These are phyloP conservation scores for Miichthys miiuy DNA, from an alignment of 2,797 vertebrate genomes.

Conservation along the genomic window DNA sequence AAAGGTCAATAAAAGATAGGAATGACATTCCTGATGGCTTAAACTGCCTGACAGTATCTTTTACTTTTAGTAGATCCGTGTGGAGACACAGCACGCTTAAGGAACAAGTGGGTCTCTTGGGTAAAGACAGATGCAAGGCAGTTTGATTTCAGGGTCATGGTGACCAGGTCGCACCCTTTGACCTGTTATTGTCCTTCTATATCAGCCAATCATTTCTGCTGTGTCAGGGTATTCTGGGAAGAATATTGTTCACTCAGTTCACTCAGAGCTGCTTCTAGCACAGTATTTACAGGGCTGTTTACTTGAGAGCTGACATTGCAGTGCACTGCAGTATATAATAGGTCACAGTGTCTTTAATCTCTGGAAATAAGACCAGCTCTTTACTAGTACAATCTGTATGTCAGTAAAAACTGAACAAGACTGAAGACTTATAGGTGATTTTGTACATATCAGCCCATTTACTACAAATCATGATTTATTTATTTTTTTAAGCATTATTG, in stretches of 20 bases:
- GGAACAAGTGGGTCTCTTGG: constrained; percentile 4
- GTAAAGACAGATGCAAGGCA: constrained; percentile 15
- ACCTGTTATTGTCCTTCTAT: constrained; percentile 35
- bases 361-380: background rate
- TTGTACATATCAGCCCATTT: background rate
- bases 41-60: constrained; percentile 12
- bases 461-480: background rate
- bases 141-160: constrained; percentile 25
- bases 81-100: constrained; percentile 3
- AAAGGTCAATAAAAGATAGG: constrained; percentile 28
- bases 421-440: background rate
- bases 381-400: background rate
- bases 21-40: constrained; percentile 25
- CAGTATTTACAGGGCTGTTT: constrained; percentile 47
- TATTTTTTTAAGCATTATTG: background rate
- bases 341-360: constrained; percentile 42
- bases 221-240: constrained; percentile 38
- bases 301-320: constrained; percentile 46
- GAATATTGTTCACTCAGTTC: constrained; percentile 20
- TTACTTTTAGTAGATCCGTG: constrained; percentile 8
- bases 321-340: constrained; percentile 43
- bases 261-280: constrained; percentile 14
- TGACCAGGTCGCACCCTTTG: constrained; percentile 38
- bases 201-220: constrained; percentile 31
- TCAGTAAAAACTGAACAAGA: background rate